Base-by-base conservation (phyloP, 2,888 invertebrate species). In the Melanotus villosus region DNA sequence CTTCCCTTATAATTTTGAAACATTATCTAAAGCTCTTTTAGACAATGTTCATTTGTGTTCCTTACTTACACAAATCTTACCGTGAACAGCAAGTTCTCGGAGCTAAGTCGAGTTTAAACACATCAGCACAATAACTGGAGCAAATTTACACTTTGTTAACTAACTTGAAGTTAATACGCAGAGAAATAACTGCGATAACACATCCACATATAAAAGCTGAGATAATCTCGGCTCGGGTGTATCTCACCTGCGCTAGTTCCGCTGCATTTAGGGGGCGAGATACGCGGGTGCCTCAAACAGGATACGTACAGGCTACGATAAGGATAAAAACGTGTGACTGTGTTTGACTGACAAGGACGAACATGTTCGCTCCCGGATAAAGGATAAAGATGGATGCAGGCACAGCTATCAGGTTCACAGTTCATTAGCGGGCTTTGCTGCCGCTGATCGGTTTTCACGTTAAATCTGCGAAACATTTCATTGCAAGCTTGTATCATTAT, bases 341-440 rank as follows among this genome's bases (percentile, higher is more conserved):
- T 32, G 30, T 23, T 32, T 16, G 36, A 52, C 50, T 50, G 62
- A 71, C 65, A 30, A 68, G 68, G 71, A 63, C 43, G 56, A 59
- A 66, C 52, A 58, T 52, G 59, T 63, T 58, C 52, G 69, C 65
- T 71, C 50, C 50, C 41, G 63, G 67, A 52, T 68, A 65, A 65
- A 30, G 63, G 58, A 76, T 72, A 73, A 74, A 73, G 75, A 76
- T 66, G 71, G 73, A 74, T 71, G 73, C 62, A 71, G 70, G 69
- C 72, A 75, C 71, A 80, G 80, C 80, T 81, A 81, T 82, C 82
- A 77, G 79, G 77, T 81, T 81, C 80, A 81, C 82, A 79, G 81
- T 82, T 82, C 82, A 82, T 82, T 82, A 82, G 80, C 78, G 76
- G 76, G 78, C 78, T 79, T 78, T 79, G 78, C 78, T 78, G 80